Conservation (phyloP, 2,113 vertebrate genomes). For the Australoheros scitulus region DNA sequence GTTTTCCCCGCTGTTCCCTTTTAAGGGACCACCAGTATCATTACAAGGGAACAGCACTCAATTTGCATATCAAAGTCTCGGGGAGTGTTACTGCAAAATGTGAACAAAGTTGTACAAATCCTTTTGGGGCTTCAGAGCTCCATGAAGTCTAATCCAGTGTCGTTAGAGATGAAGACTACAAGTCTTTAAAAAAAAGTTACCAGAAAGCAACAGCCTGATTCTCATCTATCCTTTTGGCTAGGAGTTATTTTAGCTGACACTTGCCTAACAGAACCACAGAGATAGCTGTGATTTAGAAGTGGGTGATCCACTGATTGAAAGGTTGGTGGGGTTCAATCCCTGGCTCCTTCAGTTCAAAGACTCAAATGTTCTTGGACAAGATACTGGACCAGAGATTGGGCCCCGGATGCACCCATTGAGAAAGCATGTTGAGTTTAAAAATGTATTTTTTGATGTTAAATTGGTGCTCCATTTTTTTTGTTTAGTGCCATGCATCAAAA, state of each 20-base stretch:
- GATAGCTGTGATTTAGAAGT: neutral
- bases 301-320: neutral
- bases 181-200: neutral
- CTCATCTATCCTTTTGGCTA: neutral
- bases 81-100: neutral
- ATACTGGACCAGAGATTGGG: neutral
- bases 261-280: neutral
- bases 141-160: neutral
- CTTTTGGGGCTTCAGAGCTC: neutral
- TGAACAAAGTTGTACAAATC: neutral
- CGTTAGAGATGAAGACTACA: neutral
- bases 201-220: neutral
- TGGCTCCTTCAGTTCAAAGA: neutral
- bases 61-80: neutral
- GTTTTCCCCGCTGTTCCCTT: too few relatives aligned
- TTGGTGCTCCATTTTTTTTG: neutral
- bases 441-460: neutral
- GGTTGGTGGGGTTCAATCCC: neutral
- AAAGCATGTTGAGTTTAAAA: neutral
- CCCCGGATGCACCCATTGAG: neutral
- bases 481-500: neutral
- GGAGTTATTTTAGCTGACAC: neutral
- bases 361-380: neutral
- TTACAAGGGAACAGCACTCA: neutral
- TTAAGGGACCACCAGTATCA: too few relatives aligned